Conservation (phyloP, 2,113 vertebrate genomes). For the Oreocharis arfaki region DNA sequence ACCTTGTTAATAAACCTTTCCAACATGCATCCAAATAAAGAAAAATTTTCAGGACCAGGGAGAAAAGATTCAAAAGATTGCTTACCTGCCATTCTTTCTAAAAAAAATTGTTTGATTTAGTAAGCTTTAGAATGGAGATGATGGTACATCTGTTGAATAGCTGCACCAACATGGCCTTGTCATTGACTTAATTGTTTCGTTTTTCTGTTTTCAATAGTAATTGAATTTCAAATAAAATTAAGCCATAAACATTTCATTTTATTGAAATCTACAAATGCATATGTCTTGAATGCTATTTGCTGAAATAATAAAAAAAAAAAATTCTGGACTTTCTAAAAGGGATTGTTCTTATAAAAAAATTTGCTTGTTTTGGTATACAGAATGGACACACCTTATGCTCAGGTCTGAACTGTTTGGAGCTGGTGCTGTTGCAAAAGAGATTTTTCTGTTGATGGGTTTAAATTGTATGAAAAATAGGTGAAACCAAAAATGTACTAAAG, state of each 20-base stretch:
- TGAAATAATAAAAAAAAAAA: neutral
- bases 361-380: neutral
- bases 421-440: neutral
- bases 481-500: neutral
- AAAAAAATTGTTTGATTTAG: neutral
- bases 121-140: neutral
- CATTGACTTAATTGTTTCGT: neutral
- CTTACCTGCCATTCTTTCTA: neutral
- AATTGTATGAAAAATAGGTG: neutral
- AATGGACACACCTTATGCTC: neutral
- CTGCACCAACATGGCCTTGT: neutral
- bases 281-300: neutral
- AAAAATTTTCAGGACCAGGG: neutral
- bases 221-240: neutral
- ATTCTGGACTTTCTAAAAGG: neutral
- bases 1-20: neutral
- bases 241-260: neutral
- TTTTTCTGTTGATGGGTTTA: neutral
- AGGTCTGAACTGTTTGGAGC: neutral
- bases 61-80: neutral
- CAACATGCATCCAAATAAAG: neutral
- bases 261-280: neutral
- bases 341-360: neutral
- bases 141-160: neutral
- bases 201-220: neutral